These are phyloP conservation scores for Trididemnum nubilum DNA, from an alignment of 23 tunicate species.

Conservation along the genomic window DNA sequence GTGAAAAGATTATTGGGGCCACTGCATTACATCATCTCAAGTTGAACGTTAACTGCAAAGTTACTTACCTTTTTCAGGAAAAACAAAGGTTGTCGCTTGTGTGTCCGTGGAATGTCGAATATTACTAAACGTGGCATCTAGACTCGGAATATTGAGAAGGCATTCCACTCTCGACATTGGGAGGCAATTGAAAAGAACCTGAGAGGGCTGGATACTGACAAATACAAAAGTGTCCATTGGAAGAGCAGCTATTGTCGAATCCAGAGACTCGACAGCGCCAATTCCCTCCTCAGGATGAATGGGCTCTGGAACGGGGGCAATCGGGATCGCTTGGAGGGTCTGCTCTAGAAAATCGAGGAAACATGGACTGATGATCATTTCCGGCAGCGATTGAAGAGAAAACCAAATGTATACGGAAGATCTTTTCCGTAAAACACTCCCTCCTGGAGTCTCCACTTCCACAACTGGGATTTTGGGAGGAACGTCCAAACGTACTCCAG, in stretches of 20 bases:
- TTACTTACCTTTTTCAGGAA: slow-evolving; percentile 29
- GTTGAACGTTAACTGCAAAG: too few species aligned
- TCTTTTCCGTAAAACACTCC: slow-evolving; percentile 21
- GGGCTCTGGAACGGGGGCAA: not conserved
- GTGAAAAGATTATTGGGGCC: too few species aligned
- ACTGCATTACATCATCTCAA: too few species aligned
- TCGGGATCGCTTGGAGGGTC: slow-evolving; percentile 61
- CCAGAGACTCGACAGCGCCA: slow-evolving; percentile 58
- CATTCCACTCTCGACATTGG: slow-evolving; percentile 98
- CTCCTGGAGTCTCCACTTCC: slow-evolving; percentile 57
- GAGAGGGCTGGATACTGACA: slow-evolving; percentile 80
- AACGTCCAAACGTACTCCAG: not conserved
- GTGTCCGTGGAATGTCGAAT: slow-evolving; percentile 31
- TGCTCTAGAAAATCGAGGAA: slow-evolving; percentile 93
- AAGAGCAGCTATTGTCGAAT: slow-evolving; percentile 75
- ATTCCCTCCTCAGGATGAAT: not conserved
- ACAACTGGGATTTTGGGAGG: slow-evolving; percentile 29
- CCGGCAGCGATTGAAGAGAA: slow-evolving; percentile 83
- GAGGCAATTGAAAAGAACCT: slow-evolving; percentile 89
- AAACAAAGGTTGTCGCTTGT: slow-evolving; percentile 5
- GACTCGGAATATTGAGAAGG: slow-evolving; percentile 81
- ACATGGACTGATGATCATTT: slow-evolving; percentile 87
- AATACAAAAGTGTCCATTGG: slow-evolving; percentile 94
- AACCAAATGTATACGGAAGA: slow-evolving; percentile 63
- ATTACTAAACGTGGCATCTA: slow-evolving; percentile 83